These are phyloP conservation scores for Hydropsyche betteni DNA, from an alignment of 2,888 invertebrate genomes.

Conservation along the genomic window DNA sequence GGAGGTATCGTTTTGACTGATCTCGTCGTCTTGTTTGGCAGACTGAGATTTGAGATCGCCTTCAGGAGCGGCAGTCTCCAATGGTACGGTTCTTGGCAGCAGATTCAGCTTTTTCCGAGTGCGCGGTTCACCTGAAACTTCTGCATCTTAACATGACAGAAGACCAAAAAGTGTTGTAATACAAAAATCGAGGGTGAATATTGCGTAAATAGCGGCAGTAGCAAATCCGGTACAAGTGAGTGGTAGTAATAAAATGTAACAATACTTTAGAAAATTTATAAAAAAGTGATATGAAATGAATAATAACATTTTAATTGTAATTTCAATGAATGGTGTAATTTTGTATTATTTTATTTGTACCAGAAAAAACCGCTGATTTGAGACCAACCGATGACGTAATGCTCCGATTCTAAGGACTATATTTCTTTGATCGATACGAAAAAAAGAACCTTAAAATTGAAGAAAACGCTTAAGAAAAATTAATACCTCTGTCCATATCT, in stretches of 20 bases:
- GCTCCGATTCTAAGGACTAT: not conserved
- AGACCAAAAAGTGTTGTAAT: not conserved
- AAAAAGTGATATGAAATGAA: too few relatives aligned
- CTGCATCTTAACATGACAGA: conserved; percentile 37
- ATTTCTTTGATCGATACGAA: conserved; percentile 27
- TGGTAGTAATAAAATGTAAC: too few relatives aligned
- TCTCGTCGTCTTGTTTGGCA: conserved; percentile 34
- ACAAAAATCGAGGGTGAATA: too few relatives aligned
- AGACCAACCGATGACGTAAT: too few relatives aligned
- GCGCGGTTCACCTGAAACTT: conserved; percentile 64
- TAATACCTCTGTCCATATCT: conserved; percentile 61
- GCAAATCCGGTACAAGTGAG: too few relatives aligned
- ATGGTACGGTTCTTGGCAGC: conserved; percentile 81
- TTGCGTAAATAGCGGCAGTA: too few relatives aligned
- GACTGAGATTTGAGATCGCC: conserved; percentile 48
- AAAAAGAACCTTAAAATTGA: conserved; percentile 31
- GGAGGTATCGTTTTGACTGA: conserved; percentile 15
- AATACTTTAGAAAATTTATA: too few relatives aligned
- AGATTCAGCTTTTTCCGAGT: conserved; percentile 83
- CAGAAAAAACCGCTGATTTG: too few relatives aligned
- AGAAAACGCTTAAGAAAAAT: conserved; percentile 38
- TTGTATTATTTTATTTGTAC: too few relatives aligned
- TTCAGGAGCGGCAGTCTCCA: conserved; percentile 62
- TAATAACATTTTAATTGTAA: too few relatives aligned
- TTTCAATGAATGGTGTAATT: too few relatives aligned